Evolutionary conservation across 2,888 invertebrate genomes (phyloP).

Genomic region (Drosophila rubida): DNA sequence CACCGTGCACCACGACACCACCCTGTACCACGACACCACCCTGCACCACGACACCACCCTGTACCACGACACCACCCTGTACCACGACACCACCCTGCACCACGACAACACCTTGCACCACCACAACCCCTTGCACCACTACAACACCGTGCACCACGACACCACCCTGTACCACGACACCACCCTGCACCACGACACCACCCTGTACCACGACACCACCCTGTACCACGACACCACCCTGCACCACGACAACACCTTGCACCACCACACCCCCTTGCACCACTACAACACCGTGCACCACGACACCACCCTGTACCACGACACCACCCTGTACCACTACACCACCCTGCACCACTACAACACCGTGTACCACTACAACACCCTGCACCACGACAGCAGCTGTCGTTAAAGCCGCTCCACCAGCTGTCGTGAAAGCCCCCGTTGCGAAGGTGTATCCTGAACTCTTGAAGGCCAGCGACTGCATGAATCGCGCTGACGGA

Average conservation of each 20-base stretch:
- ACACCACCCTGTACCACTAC: constrained; percentile 2
- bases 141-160: not conserved
- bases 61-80: not conserved
- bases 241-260: not conserved
- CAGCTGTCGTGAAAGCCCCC: not conserved
- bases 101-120: not conserved
- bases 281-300: not conserved
- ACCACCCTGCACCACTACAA: not conserved
- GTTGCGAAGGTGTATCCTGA: not conserved
- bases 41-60: not conserved
- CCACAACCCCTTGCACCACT: not conserved
- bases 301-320: constrained; percentile 1
- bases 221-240: not conserved
- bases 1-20: not conserved
- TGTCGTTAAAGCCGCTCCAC: not conserved
- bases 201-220: not conserved
- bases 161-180: constrained; percentile 1
- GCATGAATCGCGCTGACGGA: constrained; percentile 43
- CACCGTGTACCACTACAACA: not conserved
- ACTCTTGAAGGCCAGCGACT: constrained; percentile 29
- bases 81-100: not conserved
- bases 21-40: not conserved
- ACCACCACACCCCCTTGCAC: not conserved
- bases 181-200: constrained; percentile 3
- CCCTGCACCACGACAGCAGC: not conserved